A percentile compares a stretch with the other conserved stretches of the same genome.
Evolutionary conservation across 2,113 vertebrate genomes (phyloP).

Genomic region (Lipophrys pholis): DNA sequence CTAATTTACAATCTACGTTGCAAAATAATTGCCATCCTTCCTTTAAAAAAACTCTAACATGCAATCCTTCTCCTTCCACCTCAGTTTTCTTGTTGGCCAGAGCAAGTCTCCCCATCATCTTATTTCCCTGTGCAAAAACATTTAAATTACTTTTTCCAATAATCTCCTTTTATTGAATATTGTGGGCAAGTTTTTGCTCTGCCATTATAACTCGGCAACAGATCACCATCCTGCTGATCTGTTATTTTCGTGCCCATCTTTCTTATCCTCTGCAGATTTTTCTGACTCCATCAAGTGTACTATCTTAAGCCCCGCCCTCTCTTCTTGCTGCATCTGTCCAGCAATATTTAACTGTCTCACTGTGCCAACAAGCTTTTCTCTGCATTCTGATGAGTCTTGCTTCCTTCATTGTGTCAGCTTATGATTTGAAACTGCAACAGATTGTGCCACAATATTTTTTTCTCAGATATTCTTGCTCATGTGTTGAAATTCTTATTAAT

Average conservation of each 20-base stretch:
- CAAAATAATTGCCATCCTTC: too few relatives aligned
- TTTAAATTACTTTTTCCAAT: too few relatives aligned
- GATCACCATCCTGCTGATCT: slow-evolving; percentile 8
- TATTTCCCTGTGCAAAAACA: too few relatives aligned
- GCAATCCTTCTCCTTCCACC: too few relatives aligned
- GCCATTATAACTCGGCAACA: neutral
- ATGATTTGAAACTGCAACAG: slow-evolving; percentile 27
- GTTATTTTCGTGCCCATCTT: slow-evolving; percentile 3
- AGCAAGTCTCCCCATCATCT: too few relatives aligned
- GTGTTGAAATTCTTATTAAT: slow-evolving; percentile 1
- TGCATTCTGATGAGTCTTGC: slow-evolving; percentile 33
- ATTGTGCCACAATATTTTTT: neutral
- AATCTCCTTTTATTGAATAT: too few relatives aligned
- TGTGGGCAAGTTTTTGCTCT: too few relatives aligned
- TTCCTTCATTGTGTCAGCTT: slow-evolving; percentile 38
- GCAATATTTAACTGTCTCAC: slow-evolving; percentile 34
- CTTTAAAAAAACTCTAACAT: too few relatives aligned
- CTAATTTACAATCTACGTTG: too few relatives aligned
- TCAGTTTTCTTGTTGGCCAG: too few relatives aligned
- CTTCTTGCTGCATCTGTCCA: slow-evolving; percentile 46
- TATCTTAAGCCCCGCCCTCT: slow-evolving; percentile 11
- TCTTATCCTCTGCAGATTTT: slow-evolving; percentile 29
- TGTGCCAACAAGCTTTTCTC: slow-evolving; percentile 22
- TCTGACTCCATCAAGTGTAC: slow-evolving; percentile 23
- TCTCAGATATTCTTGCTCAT: neutral